Base-by-base conservation (phyloP, 2,113 vertebrate species). In the Microcebus griseorufus region DNA sequence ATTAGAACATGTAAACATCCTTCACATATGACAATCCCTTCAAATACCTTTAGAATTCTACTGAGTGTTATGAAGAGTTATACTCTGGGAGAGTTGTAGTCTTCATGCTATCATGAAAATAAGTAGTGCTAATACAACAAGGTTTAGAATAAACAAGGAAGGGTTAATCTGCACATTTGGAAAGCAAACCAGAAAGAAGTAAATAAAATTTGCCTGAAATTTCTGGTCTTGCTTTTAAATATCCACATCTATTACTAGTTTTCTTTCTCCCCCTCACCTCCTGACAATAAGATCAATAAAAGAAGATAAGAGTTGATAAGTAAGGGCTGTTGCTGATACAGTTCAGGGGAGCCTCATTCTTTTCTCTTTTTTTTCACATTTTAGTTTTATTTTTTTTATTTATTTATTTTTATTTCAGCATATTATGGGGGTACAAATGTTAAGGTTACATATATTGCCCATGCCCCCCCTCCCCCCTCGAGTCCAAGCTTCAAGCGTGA, bases 171-270 rank as follows among this genome's bases (percentile, higher is more conserved):
- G 14, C 11, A 58, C 25, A 48, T n/a, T 78, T 65, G 73, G 39
- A 92, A 88, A 65, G 27, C 32, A 84, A 79, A 51, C 48, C 48
- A 78, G 45, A 89, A 88, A 64, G 17, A 53, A 91, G 45, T 72
- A 34, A 76, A 55, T 29, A 84, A 88, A 92, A 64, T 14, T 45
- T 94, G 5, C 11, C n/a, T 81, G n/a, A 45, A 79, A 45, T 39
- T 86, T 92, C 51, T 85, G 2, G 53, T 90, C 37, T 86, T 89
- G 37, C 39, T 86, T 64, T 90, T 39, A 82, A 93, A 58, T 87
- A 45, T 12, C 23, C 14, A 51, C 16, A 25, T 76, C 29, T 39
- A 22, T 42, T 90, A 51, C 42, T 76, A 34, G 20, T n/a, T 58
- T 81, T 75, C 34, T 83, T 78, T 53, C 9, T 75, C 84, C 11